Evolutionary conservation across 2,113 vertebrate species (phyloP).

Genomic region (Solea solea): DNA sequence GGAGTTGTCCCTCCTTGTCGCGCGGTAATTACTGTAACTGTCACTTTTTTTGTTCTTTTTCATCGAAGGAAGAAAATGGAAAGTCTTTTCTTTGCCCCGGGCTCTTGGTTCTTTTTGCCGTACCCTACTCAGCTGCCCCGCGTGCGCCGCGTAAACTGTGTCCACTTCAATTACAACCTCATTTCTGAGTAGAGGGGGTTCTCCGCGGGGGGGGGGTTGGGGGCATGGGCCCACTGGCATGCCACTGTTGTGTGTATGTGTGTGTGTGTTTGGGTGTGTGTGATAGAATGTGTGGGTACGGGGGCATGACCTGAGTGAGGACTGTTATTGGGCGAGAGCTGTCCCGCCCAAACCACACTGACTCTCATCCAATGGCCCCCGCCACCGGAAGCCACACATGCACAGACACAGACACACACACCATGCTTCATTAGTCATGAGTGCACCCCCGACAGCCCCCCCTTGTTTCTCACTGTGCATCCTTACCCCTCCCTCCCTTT

Average conservation of each 20-base stretch:
- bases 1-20: conserved; percentile 76
- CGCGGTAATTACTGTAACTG: conserved; percentile 84
- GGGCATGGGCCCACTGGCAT: conserved; percentile 62
- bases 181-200: conserved; percentile 63
- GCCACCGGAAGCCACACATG: conserved; percentile 24
- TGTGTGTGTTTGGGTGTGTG: conserved; percentile 35
- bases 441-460: conserved; percentile 11
- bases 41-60: conserved; percentile 85
- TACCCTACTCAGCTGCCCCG: conserved; percentile 64
- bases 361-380: conserved; percentile 59
- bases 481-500: conserved; percentile 36
- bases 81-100: conserved; percentile 67
- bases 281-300: conserved; percentile 53
- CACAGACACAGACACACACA: conserved; percentile 21
- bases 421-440: conserved; percentile 66
- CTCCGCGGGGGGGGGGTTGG: conserved; percentile 62
- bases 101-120: conserved; percentile 61
- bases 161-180: conserved; percentile 83
- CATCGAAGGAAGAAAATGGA: conserved; percentile 81
- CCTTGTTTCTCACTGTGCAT: conserved; percentile 59
- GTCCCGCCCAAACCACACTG: conserved; percentile 67
- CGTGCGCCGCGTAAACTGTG: conserved; percentile 72
- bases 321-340: conserved; percentile 67
- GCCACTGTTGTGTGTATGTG: conserved; percentile 32
- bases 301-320: conserved; percentile 71